Evolutionary conservation across 1,140 invertebrate genomes (phyloP).

Genomic region (Zaprionus capensis): DNA sequence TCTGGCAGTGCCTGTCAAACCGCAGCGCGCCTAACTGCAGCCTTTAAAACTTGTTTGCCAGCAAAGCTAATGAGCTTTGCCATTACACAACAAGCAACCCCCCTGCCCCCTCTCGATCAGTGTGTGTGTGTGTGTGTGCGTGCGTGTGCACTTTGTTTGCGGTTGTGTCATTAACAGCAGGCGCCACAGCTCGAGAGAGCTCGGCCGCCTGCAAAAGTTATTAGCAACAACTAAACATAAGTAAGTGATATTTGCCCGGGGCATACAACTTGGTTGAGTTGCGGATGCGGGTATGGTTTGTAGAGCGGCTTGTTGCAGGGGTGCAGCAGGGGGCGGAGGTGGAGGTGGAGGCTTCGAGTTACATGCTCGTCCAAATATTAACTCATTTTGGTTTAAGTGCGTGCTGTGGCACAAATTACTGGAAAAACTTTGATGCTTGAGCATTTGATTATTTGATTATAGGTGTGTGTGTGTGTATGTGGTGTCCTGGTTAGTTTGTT

Average conservation of each 20-base stretch:
- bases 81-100: conserved; percentile 68
- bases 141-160: conserved; percentile 77
- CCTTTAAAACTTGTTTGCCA: conserved; percentile 80
- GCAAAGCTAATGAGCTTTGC: conserved; percentile 82
- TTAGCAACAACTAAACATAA: conserved; percentile 76
- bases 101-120: conserved; percentile 20
- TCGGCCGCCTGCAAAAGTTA: conserved; percentile 64
- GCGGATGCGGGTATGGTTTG: conserved; percentile 13
- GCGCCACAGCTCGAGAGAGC: conserved; percentile 52
- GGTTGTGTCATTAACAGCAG: conserved; percentile 82
- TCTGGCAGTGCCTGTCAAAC: conserved; percentile 66
- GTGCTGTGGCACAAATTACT: conserved; percentile 48
- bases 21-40: conserved; percentile 78
- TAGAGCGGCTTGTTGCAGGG: no score
- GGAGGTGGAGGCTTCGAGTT: conserved; percentile 36
- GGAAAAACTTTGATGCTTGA: conserved; percentile 62
- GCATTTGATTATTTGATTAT: conserved; percentile 43
- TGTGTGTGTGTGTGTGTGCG: conserved; percentile 25
- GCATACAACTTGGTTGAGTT: conserved; percentile 43
- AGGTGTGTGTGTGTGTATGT: conserved; percentile 24
- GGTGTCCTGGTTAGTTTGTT: conserved; percentile 25
- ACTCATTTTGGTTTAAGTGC: conserved; percentile 70
- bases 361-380: conserved; percentile 72
- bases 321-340: not conserved
- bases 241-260: conserved; percentile 74